A percentile compares a stretch with the other conserved stretches of the same genome.
Evolutionary conservation across 2,888 invertebrate genomes (phyloP).

Genomic region (Muscina levida): DNA sequence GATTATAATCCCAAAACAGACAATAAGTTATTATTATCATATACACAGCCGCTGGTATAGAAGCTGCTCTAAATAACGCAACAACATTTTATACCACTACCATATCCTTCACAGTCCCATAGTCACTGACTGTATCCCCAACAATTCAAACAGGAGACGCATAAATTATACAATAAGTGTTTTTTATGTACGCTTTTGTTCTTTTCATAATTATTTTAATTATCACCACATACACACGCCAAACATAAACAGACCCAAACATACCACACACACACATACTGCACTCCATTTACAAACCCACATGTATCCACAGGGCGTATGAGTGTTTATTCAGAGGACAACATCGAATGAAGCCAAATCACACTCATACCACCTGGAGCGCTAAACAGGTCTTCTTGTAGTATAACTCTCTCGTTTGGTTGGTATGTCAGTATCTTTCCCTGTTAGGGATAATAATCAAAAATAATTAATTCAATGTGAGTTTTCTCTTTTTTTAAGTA

Average conservation of each 20-base stretch:
- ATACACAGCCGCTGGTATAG: too few relatives aligned
- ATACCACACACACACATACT: too few relatives aligned
- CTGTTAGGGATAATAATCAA: neutral
- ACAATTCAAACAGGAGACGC: slow-evolving; percentile 2
- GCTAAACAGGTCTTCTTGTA: too few relatives aligned
- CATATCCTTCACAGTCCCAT: too few relatives aligned
- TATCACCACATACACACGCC: neutral
- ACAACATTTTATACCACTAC: too few relatives aligned
- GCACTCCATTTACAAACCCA: too few relatives aligned
- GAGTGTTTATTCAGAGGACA: too few relatives aligned
- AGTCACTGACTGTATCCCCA: too few relatives aligned
- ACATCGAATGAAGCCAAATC: neutral
- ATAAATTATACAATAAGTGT: slow-evolving; percentile 19
- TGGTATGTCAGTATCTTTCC: neutral
- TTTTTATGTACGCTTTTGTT: neutral
- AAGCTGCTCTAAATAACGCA: too few relatives aligned
- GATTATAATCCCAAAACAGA: too few relatives aligned
- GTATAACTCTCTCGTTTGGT: neutral
- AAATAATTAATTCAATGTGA: slow-evolving; percentile 33
- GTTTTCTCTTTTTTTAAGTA: neutral
- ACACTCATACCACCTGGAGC: slow-evolving; percentile 6
- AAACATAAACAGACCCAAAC: too few relatives aligned
- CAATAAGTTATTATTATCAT: too few relatives aligned
- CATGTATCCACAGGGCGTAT: slow-evolving; percentile 37
- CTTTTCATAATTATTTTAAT: slow-evolving; percentile 7